These are phyloP conservation scores for Drosophila virilis DNA, from an alignment of 1,140 invertebrate species.

Conservation along the genomic window DNA sequence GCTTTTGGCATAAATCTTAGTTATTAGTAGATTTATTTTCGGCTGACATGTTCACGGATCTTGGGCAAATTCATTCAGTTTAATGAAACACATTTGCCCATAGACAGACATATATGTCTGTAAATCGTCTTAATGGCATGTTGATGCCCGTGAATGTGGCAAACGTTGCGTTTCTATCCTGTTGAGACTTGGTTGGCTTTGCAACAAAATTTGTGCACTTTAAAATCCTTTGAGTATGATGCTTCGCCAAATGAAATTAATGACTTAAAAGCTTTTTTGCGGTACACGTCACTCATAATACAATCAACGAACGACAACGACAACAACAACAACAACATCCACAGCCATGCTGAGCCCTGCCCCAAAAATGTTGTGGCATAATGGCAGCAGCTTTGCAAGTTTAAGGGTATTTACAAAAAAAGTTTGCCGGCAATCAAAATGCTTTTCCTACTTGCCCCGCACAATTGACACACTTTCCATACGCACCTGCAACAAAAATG, in stretches of 20 bases:
- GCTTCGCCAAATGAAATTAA: slow-evolving; percentile 74
- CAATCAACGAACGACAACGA: slow-evolving; percentile 68
- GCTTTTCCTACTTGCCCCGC: slow-evolving; percentile 52
- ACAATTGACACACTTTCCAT: slow-evolving; percentile 30
- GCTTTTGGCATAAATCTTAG: slow-evolving; percentile 63
- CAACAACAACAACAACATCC: slow-evolving; percentile 24
- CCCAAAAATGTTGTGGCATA: slow-evolving; percentile 57
- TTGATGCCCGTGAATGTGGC: slow-evolving; percentile 16
- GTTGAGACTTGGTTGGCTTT: slow-evolving; percentile 11
- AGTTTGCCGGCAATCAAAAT: slow-evolving; percentile 70
- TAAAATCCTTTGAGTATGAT: slow-evolving; percentile 69
- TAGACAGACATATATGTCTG: neutral
- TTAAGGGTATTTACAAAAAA: slow-evolving; percentile 67
- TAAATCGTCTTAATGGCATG: slow-evolving; percentile 24
- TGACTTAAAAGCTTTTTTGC: slow-evolving; percentile 81
- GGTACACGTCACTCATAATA: slow-evolving; percentile 80
- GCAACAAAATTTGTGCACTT: slow-evolving; percentile 68
- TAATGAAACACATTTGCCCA: slow-evolving; percentile 31
- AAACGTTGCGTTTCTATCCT: neutral
- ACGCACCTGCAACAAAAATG: slow-evolving; percentile 44
- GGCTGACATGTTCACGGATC: slow-evolving; percentile 58
- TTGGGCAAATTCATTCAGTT: slow-evolving; percentile 47
- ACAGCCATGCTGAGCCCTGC: slow-evolving; percentile 24
- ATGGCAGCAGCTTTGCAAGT: slow-evolving; percentile 57
- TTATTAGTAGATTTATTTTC: slow-evolving; percentile 73